Conservation (phyloP, 2,888 invertebrate genomes). For the Buathra laborator region DNA sequence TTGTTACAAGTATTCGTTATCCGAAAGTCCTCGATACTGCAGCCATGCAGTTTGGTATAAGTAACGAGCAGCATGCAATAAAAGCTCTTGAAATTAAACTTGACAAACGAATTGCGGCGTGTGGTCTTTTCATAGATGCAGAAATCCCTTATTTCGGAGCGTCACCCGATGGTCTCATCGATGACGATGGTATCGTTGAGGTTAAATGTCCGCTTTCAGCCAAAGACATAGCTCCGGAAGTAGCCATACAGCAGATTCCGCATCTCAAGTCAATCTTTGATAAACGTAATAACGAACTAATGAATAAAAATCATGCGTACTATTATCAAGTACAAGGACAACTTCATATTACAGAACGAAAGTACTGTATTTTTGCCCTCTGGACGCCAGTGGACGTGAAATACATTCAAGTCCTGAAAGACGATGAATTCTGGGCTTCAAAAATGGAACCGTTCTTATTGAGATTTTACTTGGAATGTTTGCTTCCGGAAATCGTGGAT, state of each 20-base stretch:
- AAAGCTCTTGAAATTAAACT: slow-evolving; percentile 3
- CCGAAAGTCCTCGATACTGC: slow-evolving; percentile 50
- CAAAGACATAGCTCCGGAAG: slow-evolving; percentile 17
- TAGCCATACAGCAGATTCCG: too few species aligned
- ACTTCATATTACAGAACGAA: too few species aligned
- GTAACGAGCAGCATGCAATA: slow-evolving; percentile 63
- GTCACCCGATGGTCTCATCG: slow-evolving; percentile 72
- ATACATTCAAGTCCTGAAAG: too few species aligned
- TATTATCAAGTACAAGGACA: too few species aligned
- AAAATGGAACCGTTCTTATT: too few species aligned
- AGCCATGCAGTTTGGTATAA: slow-evolving; percentile 63
- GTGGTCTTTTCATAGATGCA: slow-evolving; percentile 74
- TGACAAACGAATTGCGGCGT: slow-evolving; percentile 56
- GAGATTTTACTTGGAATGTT: slow-evolving; percentile 13
- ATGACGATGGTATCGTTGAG: slow-evolving; percentile 69
- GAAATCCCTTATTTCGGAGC: slow-evolving; percentile 69
- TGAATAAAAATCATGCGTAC: too few species aligned
- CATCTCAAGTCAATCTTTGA: too few species aligned
- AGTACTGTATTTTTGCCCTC: too few species aligned
- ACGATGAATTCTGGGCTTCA: too few species aligned
- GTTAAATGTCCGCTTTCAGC: slow-evolving; percentile 71
- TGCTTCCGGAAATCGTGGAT: too few species aligned
- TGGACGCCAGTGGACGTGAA: too few species aligned
- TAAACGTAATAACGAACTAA: too few species aligned
- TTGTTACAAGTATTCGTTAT: slow-evolving; percentile 64